A percentile compares a stretch with the other conserved stretches of the same genome.
These are phyloP conservation scores for Merodon equestris DNA, from an alignment of 2,888 invertebrate genomes.

Conservation along the genomic window DNA sequence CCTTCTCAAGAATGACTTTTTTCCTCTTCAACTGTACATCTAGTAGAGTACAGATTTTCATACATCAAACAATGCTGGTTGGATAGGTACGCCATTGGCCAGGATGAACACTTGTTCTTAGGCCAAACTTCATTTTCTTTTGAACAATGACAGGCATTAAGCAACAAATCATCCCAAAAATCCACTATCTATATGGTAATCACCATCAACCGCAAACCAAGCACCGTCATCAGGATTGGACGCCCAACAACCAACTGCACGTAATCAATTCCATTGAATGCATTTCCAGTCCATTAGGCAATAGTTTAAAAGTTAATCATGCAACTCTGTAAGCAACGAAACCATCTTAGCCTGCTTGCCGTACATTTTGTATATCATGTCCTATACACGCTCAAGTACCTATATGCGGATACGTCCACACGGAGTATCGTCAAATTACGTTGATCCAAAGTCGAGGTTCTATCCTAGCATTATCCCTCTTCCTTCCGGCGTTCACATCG, in stretches of 20 bases:
- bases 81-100: too few species aligned
- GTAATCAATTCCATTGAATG: conserved; percentile 45
- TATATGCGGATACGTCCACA: too few species aligned
- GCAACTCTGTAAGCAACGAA: conserved; percentile 35
- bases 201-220: not conserved
- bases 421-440: conserved; percentile 13
- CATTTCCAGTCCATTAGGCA: conserved; percentile 57
- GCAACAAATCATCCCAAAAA: conserved; percentile 37
- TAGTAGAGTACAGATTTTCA: too few species aligned
- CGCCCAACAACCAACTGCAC: conserved; percentile 4
- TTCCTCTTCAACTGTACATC: too few species aligned
- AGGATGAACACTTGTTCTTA: too few species aligned
- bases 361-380: not conserved
- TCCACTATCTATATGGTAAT: conserved; percentile 6
- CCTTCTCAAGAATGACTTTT: too few species aligned
- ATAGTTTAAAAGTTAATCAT: conserved; percentile 54
- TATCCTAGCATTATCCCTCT: not conserved
- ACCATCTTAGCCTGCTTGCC: conserved; percentile 8
- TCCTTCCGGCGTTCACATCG: conserved; percentile 1
- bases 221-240: not conserved
- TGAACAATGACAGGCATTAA: conserved; percentile 20
- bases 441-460: conserved; percentile 24
- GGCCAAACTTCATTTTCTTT: too few species aligned
- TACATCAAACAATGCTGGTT: too few species aligned
- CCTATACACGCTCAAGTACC: not conserved